Base-by-base conservation (phyloP, 2,888 invertebrate genomes). In the Aphodius sticticus region DNA sequence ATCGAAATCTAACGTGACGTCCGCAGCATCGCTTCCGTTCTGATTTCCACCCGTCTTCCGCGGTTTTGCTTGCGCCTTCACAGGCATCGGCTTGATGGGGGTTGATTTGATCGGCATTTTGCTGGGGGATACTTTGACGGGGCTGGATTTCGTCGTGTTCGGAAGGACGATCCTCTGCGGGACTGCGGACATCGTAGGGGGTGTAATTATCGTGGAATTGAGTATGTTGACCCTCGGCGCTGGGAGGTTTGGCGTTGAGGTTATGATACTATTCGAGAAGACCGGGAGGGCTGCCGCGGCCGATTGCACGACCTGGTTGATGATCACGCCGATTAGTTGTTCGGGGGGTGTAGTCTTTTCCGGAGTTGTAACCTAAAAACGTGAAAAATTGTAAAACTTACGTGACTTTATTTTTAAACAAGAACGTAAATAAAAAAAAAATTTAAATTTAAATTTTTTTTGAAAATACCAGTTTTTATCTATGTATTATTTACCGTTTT, bases 1-100 rank as follows among this genome's bases (percentile, higher is more conserved):
- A 83, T 94, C 94, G 87, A 94, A 92, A 84, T 95, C 95, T 89
- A 93, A 92, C 83, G 94, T 94, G 16, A 89, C 89, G 81, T 90
- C 90, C 78, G 89, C 89, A 14, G 87, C 89, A 16, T 86, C 86
- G 72, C 86, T 86, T 7, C 74, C 16, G 38, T 69, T 16, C 37
- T 77, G 79, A 76, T 78, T 84, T 35, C 80, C 78, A 37, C 77
- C 82, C 75, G 82, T 80, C 81, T 89, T 89, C 36, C 83, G 83
- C 70, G 85, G 15, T 16, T 16, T 70, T 26, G 37, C 38, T 36
- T 74, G 74, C 2, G 74, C 35, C 16, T 81, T 81, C 35, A 72
- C 80, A 16, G 92, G 92, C 84, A 91, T 91, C 35, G 92, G 91
- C 87, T 92, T 92, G 85, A 92, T 91, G 79, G 91, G 89, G 84